phyloP scores from a whole-genome alignment of 2,113 vertebrate species.

The Pipra filicauda region DNA sequence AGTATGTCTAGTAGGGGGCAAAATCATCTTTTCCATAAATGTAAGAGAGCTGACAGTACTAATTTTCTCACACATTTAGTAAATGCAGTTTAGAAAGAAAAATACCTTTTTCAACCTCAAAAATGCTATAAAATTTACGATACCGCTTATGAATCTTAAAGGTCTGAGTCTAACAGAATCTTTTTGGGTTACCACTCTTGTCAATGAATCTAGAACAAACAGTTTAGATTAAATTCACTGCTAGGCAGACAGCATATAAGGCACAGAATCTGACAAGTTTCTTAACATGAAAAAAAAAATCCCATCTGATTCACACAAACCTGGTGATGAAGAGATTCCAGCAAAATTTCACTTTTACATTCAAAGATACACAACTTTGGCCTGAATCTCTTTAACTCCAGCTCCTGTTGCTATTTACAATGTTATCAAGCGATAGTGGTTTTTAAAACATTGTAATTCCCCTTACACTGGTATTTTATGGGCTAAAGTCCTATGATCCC shows the following conservation, averaged over 20 bases:
- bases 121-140: not conserved
- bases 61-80: not conserved
- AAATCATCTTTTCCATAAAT: not conserved
- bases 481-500: constrained; percentile 38
- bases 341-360: not conserved
- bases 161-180: not conserved
- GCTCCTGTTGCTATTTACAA: not conserved
- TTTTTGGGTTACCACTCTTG: not conserved
- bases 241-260: not conserved
- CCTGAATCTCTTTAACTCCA: not conserved
- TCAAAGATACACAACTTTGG: not conserved
- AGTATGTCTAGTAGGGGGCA: not conserved
- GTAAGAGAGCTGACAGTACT: not conserved
- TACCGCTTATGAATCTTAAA: not conserved
- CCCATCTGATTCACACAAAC: not conserved
- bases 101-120: not conserved
- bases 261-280: not conserved
- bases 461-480: constrained; percentile 16
- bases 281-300: not conserved
- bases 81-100: not conserved
- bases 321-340: not conserved
- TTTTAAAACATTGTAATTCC: constrained; percentile 43
- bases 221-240: not conserved
- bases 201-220: not conserved
- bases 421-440: not conserved